Conservation (phyloP, 2,797 vertebrate genomes). For the Ceyx erithaca region DNA sequence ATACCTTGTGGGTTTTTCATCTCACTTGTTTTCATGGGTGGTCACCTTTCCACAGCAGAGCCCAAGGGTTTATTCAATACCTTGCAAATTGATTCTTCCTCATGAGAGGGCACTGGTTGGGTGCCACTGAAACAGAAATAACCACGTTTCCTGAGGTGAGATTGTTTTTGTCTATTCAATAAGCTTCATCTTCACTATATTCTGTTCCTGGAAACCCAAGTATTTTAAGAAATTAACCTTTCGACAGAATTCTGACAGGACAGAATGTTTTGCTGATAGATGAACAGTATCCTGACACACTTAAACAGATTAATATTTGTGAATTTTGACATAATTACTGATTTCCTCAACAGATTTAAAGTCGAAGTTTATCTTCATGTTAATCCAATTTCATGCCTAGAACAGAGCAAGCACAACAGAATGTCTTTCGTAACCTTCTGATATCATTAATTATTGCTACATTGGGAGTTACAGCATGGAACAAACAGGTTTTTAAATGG, state of each 20-base stretch:
- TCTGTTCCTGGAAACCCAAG: neutral
- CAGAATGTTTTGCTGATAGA: neutral
- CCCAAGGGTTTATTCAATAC: conserved; percentile 10
- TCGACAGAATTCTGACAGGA: neutral
- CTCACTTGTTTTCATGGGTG: conserved; percentile 26
- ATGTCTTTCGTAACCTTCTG: conserved; percentile 78
- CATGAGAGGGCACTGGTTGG: conserved; percentile 8
- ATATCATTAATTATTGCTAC: conserved; percentile 84
- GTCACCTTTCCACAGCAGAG: conserved; percentile 22
- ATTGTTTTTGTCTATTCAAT: neutral
- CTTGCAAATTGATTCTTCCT: conserved; percentile 54
- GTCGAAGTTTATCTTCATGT: conserved; percentile 74
- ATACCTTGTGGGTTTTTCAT: neutral
- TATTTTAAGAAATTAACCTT: conserved; percentile 26
- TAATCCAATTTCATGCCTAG: conserved; percentile 82
- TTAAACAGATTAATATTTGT: conserved; percentile 63
- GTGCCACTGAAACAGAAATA: conserved; percentile 6
- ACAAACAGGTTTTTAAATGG: conserved; percentile 84
- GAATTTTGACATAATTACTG: conserved; percentile 73
- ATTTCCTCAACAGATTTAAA: conserved; percentile 74
- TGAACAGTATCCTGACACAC: neutral
- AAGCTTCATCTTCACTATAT: neutral
- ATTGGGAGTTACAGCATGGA: conserved; percentile 77
- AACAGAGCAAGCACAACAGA: conserved; percentile 72
- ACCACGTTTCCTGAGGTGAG: neutral